Evolutionary conservation across 2,113 vertebrate species (phyloP).

Genomic region (Vombatus ursinus): DNA sequence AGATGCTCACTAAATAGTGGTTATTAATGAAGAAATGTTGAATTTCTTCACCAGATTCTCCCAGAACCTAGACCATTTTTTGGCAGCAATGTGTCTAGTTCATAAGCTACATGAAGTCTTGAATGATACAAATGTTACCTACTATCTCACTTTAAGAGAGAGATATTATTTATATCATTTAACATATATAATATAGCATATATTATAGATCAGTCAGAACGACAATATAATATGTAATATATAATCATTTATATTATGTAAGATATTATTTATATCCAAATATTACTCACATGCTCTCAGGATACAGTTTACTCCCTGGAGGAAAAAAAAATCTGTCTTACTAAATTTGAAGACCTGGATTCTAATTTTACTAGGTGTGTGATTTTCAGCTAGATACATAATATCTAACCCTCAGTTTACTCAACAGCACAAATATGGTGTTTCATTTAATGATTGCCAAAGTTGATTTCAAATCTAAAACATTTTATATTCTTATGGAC

Average conservation of each 20-base stretch:
- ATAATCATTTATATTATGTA: no score
- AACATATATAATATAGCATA: no score
- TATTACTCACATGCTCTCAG: conserved; percentile 61
- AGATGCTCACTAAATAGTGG: conserved; percentile 21
- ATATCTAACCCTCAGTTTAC: background rate
- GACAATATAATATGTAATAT: no score
- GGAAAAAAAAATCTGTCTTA: conserved; percentile 49
- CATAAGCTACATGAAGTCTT: conserved; percentile 39
- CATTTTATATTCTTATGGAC: background rate
- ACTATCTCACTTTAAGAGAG: conserved; percentile 39
- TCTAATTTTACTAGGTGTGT: background rate
- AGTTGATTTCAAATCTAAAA: background rate
- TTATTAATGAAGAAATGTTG: conserved; percentile 49
- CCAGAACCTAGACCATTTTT: conserved; percentile 60
- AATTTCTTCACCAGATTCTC: conserved; percentile 50
- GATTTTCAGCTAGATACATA: background rate
- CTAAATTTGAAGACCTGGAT: conserved; percentile 57
- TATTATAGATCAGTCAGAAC: no score
- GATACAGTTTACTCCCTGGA: conserved; percentile 52
- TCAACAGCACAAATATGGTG: background rate
- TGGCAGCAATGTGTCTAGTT: conserved; percentile 48
- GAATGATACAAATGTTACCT: conserved; percentile 34
- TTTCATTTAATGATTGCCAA: background rate
- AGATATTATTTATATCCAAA: conserved; percentile 48
- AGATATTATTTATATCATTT: no score